Percentiles rank a stretch among this genome's conserved stretches.
These are phyloP conservation scores for Laticauda colubrina DNA, from an alignment of 2,113 vertebrate genomes.

Conservation along the genomic window DNA sequence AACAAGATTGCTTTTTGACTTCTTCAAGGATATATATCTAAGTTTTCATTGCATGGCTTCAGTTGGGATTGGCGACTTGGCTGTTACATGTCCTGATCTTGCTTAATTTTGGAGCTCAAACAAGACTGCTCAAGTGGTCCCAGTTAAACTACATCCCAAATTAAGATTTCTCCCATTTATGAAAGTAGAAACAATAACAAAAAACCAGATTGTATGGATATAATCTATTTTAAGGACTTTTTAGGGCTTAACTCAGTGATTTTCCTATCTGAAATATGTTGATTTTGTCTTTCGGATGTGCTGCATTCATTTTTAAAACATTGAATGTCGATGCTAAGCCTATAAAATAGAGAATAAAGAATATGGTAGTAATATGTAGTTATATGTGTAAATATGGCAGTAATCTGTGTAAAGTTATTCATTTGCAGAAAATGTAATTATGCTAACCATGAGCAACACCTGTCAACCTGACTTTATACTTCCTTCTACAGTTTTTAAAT, in stretches of 20 bases:
- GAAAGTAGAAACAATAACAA: background rate
- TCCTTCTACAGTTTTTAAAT: slow-evolving; percentile 50
- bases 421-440: slow-evolving; percentile 50
- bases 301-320: slow-evolving; percentile 16
- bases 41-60: background rate
- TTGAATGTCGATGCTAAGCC: slow-evolving; percentile 34
- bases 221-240: background rate
- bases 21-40: background rate
- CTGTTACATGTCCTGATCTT: background rate
- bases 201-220: slow-evolving; percentile 12
- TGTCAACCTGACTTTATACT: slow-evolving; percentile 49
- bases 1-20: background rate
- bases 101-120: background rate
- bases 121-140: background rate
- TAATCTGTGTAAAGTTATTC: slow-evolving; percentile 62
- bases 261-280: slow-evolving; percentile 10
- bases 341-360: slow-evolving; percentile 56
- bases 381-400: slow-evolving; percentile 60
- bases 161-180: slow-evolving; percentile 2
- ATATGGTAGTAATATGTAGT: slow-evolving; percentile 64
- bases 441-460: slow-evolving; percentile 49
- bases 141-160: slow-evolving; percentile 26
- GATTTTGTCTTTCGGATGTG: background rate
- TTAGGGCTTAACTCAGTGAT: slow-evolving; percentile 11
- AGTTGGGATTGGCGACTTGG: background rate